A percentile compares a stretch with the other conserved stretches of the same genome.
These are phyloP conservation scores for Chouioia cunea DNA, from an alignment of 2,888 invertebrate species.

Conservation along the genomic window DNA sequence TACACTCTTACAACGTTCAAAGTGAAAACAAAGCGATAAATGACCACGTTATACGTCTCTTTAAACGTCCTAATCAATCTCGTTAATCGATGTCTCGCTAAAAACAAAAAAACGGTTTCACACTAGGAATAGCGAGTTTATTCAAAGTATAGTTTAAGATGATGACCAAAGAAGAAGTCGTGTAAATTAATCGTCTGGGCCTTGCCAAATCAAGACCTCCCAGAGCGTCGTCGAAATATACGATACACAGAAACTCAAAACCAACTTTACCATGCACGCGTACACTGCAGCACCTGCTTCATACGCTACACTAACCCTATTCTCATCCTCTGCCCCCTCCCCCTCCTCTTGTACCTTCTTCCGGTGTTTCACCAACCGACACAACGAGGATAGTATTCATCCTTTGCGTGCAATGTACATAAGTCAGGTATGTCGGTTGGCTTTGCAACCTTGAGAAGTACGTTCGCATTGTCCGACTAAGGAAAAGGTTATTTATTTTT, in stretches of 20 bases:
- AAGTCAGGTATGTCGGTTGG: background rate
- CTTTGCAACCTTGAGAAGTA: background rate
- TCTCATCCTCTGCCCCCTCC: conserved; percentile 15
- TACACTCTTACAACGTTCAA: too few relatives aligned
- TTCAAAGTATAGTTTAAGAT: too few relatives aligned
- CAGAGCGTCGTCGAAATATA: background rate
- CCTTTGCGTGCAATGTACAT: too few relatives aligned
- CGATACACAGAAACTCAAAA: conserved; percentile 20
- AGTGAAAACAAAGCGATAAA: too few relatives aligned
- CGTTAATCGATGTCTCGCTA: too few relatives aligned
- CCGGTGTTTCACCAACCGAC: background rate
- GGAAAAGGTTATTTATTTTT: too few relatives aligned
- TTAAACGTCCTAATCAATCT: too few relatives aligned
- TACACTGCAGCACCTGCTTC: background rate
- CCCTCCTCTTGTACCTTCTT: background rate
- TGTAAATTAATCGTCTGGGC: conserved; percentile 8
- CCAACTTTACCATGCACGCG: background rate
- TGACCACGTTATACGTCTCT: too few relatives aligned
- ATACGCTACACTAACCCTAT: conserved; percentile 34
- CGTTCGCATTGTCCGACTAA: background rate
- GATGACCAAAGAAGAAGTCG: background rate
- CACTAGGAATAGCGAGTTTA: too few relatives aligned
- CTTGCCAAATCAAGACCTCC: conserved; percentile 19
- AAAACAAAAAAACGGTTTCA: too few relatives aligned
- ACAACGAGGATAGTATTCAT: too few relatives aligned